Conservation (phyloP, 92 coral and sea anemone species). For the Palythoa grandiflora region DNA sequence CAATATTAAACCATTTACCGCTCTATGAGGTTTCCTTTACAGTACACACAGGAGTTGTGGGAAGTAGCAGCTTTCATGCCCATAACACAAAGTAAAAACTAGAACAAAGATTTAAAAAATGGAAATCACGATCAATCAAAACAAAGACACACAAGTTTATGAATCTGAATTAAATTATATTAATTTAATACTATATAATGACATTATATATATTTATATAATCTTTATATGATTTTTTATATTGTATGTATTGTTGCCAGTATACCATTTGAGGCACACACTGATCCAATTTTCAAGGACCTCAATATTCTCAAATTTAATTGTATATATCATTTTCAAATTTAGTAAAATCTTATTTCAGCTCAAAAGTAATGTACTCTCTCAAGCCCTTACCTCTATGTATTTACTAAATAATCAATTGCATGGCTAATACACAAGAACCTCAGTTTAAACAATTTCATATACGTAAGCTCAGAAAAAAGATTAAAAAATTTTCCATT, state of each 20-base stretch:
- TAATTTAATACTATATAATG: neutral
- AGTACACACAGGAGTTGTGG: slow-evolving; percentile 32
- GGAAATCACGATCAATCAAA: neutral
- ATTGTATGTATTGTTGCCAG: too few relatives aligned
- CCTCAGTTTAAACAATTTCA: neutral
- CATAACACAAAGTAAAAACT: slow-evolving; percentile 35
- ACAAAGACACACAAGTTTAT: neutral
- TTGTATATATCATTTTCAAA: neutral
- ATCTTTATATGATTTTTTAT: too few relatives aligned
- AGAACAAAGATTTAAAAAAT: neutral
- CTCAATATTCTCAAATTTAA: too few relatives aligned
- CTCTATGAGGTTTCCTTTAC: slow-evolving; percentile 25
- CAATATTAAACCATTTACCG: neutral
- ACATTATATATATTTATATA: too few relatives aligned
- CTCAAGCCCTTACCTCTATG: too few relatives aligned
- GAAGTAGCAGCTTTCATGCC: slow-evolving; percentile 27
- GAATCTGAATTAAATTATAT: neutral
- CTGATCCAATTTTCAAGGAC: too few relatives aligned
- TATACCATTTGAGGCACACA: too few relatives aligned
- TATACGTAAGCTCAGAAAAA: neutral
- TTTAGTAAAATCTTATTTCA: neutral
- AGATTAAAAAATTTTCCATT: neutral
- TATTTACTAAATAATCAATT: neutral
- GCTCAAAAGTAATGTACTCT: neutral
- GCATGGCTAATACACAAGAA: neutral